Percentiles rank a stretch among this genome's conserved stretches.
Conservation (phyloP, 2,113 vertebrate genomes). For the Australoheros scitulus region DNA sequence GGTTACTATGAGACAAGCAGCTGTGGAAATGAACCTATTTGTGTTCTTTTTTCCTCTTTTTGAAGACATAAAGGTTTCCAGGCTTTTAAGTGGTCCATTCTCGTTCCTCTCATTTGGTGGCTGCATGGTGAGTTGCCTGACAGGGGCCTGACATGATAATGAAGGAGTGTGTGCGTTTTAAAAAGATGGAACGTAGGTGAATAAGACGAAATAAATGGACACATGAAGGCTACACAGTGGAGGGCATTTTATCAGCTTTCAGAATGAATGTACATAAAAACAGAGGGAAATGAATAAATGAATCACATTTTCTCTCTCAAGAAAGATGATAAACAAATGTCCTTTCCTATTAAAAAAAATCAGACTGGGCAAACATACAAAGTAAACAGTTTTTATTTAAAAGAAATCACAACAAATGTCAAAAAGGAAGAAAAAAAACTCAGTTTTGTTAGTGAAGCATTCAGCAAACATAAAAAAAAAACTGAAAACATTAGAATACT, state of each 20-base stretch:
- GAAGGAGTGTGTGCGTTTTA: slow-evolving; percentile 44
- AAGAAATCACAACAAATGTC: slow-evolving; percentile 57
- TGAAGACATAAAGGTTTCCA: slow-evolving; percentile 40
- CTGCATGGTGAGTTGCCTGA: slow-evolving; percentile 46
- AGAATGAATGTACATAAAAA: slow-evolving; percentile 25
- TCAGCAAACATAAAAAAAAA: slow-evolving; percentile 25
- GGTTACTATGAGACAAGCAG: slow-evolving; percentile 35
- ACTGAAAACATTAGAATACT: slow-evolving; percentile 62
- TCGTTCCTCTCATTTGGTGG: slow-evolving; percentile 41
- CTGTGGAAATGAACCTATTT: slow-evolving; percentile 48
- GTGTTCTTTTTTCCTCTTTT: slow-evolving; percentile 2
- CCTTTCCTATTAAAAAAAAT: not conserved
- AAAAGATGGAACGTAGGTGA: slow-evolving; percentile 51
- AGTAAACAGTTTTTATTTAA: slow-evolving; percentile 57
- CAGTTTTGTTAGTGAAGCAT: slow-evolving; percentile 49
- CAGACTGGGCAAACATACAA: slow-evolving; percentile 16
- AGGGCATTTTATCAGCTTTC: slow-evolving; percentile 43
- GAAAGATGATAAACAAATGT: slow-evolving; percentile 19
- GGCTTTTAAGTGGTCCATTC: slow-evolving; percentile 50
- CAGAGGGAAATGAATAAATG: not conserved
- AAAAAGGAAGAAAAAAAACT: slow-evolving; percentile 36
- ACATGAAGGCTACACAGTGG: slow-evolving; percentile 50
- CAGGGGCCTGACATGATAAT: slow-evolving; percentile 63
- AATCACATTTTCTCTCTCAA: slow-evolving; percentile 13
- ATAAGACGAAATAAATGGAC: slow-evolving; percentile 48